Percentiles rank a stretch among this genome's conserved stretches.
Evolutionary conservation across 2,888 invertebrate species (phyloP).

Genomic region (Drosophila histrio): DNA sequence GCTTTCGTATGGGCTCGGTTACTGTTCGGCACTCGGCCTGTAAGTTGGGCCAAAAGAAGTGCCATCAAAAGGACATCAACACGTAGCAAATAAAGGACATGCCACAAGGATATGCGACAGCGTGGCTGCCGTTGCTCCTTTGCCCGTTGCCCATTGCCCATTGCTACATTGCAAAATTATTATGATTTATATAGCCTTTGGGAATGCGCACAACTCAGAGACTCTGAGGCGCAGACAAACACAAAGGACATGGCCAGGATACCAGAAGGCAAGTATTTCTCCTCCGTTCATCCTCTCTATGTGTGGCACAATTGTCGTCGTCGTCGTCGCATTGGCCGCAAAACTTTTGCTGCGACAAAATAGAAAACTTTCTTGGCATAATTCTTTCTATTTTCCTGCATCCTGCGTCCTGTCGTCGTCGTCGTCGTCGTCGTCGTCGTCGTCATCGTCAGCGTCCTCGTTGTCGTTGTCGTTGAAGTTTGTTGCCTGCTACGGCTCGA

Average conservation of each 20-base stretch:
- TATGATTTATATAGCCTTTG: constrained; percentile 80
- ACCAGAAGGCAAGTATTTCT: constrained; percentile 25
- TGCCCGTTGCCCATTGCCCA: too few relatives aligned
- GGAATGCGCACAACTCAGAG: constrained; percentile 72
- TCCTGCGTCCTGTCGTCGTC: constrained; percentile 43
- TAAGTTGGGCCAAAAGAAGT: constrained; percentile 55
- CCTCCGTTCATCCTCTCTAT: neutral
- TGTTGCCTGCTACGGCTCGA: constrained; percentile 51
- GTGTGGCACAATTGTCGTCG: constrained; percentile 37
- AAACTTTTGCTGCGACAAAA: constrained; percentile 78
- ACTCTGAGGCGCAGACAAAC: constrained; percentile 58
- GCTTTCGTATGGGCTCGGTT: constrained; percentile 39
- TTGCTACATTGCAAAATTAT: constrained; percentile 80
- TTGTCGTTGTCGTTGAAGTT: constrained; percentile 42
- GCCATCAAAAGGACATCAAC: constrained; percentile 81
- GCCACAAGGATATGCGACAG: constrained; percentile 79
- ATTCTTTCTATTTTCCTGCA: constrained; percentile 65
- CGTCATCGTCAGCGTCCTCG: too few relatives aligned
- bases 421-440: neutral
- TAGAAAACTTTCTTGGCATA: constrained; percentile 81
- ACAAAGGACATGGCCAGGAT: constrained; percentile 71
- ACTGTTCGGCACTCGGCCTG: constrained; percentile 11
- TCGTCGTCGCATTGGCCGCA: constrained; percentile 75
- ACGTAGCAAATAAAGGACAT: constrained; percentile 81
- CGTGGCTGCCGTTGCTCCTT: constrained; percentile 52